Conservation (phyloP, 2,888 invertebrate genomes). For the Eupithecia pulchellata region DNA sequence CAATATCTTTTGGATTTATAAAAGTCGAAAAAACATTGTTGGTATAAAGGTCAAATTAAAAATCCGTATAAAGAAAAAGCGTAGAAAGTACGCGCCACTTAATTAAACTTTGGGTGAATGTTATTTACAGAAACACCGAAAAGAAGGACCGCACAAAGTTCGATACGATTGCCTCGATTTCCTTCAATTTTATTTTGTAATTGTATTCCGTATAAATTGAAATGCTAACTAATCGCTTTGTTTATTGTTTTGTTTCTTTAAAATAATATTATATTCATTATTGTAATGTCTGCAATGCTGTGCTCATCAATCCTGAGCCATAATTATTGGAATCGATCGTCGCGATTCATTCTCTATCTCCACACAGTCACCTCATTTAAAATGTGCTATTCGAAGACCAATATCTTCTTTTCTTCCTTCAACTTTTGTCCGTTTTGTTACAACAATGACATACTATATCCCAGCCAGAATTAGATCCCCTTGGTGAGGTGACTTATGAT, state of each 20-base stretch:
- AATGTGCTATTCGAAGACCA: background rate
- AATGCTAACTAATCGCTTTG: background rate
- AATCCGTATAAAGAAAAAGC: background rate
- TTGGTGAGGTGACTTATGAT: conserved; percentile 49
- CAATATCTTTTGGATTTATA: conserved; percentile 8
- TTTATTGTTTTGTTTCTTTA: too few species aligned
- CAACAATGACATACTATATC: conserved; percentile 43
- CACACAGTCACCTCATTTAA: background rate
- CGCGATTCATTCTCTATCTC: background rate
- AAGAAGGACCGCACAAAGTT: background rate
- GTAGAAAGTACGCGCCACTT: background rate
- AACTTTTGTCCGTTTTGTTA: conserved; percentile 23
- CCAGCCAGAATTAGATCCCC: conserved; percentile 43
- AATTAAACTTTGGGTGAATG: conserved; percentile 5
- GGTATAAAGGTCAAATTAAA: conserved; percentile 4
- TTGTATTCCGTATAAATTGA: background rate
- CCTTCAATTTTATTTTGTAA: background rate
- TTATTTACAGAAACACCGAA: background rate
- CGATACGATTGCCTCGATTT: background rate
- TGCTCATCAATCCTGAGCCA: background rate
- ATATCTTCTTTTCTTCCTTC: background rate
- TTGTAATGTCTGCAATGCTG: background rate
- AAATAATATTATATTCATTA: too few species aligned
- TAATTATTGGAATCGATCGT: background rate
- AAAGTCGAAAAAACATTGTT: conserved; percentile 8